Conservation (phyloP, 1,140 invertebrate genomes). For the Bicyclus anynana region DNA sequence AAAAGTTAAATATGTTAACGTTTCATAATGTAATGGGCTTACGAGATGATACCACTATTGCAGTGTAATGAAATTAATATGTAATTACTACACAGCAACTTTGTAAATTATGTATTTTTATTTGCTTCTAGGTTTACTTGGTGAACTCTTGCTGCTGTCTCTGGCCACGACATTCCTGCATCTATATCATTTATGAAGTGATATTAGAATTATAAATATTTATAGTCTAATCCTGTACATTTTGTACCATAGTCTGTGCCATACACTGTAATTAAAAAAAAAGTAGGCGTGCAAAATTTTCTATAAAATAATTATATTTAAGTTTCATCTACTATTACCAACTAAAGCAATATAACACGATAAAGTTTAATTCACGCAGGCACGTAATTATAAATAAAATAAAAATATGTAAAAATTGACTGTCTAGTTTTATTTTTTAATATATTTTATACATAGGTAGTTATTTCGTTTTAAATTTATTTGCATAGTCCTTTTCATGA, state of each 20-base stretch:
- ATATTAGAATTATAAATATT: conserved; percentile 63
- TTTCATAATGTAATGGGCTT: too few relatives aligned
- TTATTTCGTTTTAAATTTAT: too few relatives aligned
- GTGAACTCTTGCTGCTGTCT: conserved; percentile 41
- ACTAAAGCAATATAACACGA: conserved; percentile 70
- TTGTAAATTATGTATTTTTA: not conserved
- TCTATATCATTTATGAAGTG: conserved; percentile 74
- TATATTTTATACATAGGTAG: too few relatives aligned
- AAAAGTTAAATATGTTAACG: too few relatives aligned
- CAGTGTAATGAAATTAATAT: too few relatives aligned
- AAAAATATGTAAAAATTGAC: conserved; percentile 25
- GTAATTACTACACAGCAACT: not conserved
- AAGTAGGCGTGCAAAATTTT: conserved; percentile 68
- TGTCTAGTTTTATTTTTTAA: conserved; percentile 26
- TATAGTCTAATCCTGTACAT: conserved; percentile 68
- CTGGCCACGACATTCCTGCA: conserved; percentile 44
- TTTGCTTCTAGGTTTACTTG: conserved; percentile 37
- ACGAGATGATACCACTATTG: too few relatives aligned
- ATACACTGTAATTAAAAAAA: conserved; percentile 62
- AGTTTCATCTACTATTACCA: conserved; percentile 51
- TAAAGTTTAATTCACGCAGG: conserved; percentile 66
- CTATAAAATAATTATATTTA: conserved; percentile 53
- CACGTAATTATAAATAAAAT: conserved; percentile 63
- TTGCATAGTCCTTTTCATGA: too few relatives aligned
- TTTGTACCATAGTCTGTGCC: conserved; percentile 74